Evolutionary conservation across 2,888 invertebrate genomes (phyloP).

Genomic region (Chymomyza caudatula): DNA sequence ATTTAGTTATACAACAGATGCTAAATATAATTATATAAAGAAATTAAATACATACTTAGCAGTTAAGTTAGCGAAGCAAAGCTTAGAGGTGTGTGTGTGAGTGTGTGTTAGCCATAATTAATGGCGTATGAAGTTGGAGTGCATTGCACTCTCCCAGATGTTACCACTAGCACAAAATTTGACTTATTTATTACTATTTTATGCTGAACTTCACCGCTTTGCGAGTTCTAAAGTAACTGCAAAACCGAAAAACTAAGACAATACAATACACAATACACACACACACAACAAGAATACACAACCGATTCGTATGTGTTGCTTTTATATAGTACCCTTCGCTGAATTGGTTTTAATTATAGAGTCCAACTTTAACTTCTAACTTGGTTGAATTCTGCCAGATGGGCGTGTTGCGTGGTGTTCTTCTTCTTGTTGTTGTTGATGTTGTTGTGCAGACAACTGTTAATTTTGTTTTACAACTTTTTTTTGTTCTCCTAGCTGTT

Average conservation of each 20-base stretch:
- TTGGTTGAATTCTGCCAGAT: slow-evolving; percentile 2
- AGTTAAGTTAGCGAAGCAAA: neutral
- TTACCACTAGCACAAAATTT: slow-evolving; percentile 29
- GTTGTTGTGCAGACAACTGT: slow-evolving; percentile 68
- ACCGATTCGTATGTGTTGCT: slow-evolving; percentile 23
- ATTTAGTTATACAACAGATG: neutral
- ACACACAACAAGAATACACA: neutral
- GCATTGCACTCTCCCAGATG: slow-evolving; percentile 54
- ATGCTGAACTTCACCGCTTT: neutral
- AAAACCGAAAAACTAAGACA: slow-evolving; percentile 24
- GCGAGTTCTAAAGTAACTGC: slow-evolving; percentile 44
- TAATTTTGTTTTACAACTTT: slow-evolving; percentile 67
- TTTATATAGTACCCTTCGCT: slow-evolving; percentile 35
- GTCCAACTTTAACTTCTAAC: slow-evolving; percentile 31
- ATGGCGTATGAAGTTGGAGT: slow-evolving; percentile 64
- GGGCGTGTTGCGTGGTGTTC: slow-evolving; percentile 38
- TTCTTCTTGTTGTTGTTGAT: no score
- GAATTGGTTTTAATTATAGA: slow-evolving; percentile 59
- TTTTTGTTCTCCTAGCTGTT: slow-evolving; percentile 30
- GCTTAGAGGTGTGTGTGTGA: slow-evolving; percentile 1
- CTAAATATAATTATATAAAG: neutral
- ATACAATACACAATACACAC: neutral
- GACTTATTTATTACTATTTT: slow-evolving; percentile 34
- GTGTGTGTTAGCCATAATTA: slow-evolving; percentile 55
- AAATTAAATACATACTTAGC: neutral